Evolutionary conservation across 2,113 vertebrate genomes (phyloP).

Genomic region (Rhombomys opimus): DNA sequence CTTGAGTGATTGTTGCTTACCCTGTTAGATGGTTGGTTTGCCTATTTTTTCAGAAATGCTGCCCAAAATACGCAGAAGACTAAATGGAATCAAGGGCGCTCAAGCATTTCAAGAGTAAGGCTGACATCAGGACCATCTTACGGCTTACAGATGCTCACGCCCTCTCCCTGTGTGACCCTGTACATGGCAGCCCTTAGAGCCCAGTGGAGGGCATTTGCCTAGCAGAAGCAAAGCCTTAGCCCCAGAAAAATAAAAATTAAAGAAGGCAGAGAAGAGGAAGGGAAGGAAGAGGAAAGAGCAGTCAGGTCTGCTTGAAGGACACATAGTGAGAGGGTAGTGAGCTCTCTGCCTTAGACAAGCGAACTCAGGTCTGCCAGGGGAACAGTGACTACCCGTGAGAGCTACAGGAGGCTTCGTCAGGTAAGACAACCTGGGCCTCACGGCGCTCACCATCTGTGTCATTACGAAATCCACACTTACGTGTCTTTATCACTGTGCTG

Average conservation of each 20-base stretch:
- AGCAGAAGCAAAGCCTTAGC: background rate
- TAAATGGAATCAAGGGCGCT: background rate
- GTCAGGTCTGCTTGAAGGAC: background rate
- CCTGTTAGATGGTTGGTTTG: background rate
- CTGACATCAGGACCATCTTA: accelerated
- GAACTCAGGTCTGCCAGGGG: background rate
- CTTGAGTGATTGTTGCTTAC: background rate
- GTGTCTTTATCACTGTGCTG: background rate
- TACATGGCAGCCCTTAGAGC: background rate
- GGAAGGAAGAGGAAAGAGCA: background rate
- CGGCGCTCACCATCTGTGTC: background rate
- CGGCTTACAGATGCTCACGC: background rate
- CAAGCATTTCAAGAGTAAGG: background rate
- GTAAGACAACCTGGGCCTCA: background rate
- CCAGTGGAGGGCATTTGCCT: background rate
- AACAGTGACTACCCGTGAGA: background rate
- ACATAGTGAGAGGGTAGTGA: background rate
- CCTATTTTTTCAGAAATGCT: background rate
- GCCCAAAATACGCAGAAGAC: background rate
- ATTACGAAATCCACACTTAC: background rate
- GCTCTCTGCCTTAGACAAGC: background rate
- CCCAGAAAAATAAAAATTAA: background rate
- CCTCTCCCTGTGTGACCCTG: background rate
- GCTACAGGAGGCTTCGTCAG: background rate
- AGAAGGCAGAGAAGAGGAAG: background rate